Conservation (phyloP, 1,140 invertebrate genomes). For the Chironomus tepperi region DNA sequence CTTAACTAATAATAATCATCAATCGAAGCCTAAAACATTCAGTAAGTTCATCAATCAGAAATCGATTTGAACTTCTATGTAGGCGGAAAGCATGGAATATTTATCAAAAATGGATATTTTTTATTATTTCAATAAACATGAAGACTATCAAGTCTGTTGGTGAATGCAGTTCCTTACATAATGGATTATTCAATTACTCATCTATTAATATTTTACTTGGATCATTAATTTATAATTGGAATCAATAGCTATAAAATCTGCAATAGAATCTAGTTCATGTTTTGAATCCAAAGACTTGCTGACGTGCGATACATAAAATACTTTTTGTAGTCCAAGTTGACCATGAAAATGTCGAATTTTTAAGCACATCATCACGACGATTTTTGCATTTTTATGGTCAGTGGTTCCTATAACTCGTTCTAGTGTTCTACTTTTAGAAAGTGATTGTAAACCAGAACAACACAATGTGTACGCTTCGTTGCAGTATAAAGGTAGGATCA, state of each 20-base stretch:
- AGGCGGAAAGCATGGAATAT: no score
- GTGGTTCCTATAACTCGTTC: no score
- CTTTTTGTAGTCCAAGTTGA: not conserved
- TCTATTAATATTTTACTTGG: no score
- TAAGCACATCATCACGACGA: conserved; percentile 5
- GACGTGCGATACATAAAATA: not conserved
- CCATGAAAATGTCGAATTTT: not conserved
- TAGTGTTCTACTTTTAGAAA: no score
- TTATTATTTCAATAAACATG: not conserved
- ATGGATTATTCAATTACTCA: no score
- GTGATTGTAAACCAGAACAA: no score
- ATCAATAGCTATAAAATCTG: not conserved
- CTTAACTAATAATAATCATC: not conserved
- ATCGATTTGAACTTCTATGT: not conserved
- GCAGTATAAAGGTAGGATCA: no score
- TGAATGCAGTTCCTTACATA: no score
- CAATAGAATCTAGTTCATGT: not conserved
- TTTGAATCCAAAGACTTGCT: not conserved
- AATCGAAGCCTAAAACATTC: not conserved
- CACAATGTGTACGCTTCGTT: no score
- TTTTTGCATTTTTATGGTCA: not conserved
- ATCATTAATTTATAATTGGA: not conserved
- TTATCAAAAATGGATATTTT: no score
- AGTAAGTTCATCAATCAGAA: not conserved
- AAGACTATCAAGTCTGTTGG: no score